Conservation (phyloP, 2,113 vertebrate species). For the Callocephalon fimbriatum region DNA sequence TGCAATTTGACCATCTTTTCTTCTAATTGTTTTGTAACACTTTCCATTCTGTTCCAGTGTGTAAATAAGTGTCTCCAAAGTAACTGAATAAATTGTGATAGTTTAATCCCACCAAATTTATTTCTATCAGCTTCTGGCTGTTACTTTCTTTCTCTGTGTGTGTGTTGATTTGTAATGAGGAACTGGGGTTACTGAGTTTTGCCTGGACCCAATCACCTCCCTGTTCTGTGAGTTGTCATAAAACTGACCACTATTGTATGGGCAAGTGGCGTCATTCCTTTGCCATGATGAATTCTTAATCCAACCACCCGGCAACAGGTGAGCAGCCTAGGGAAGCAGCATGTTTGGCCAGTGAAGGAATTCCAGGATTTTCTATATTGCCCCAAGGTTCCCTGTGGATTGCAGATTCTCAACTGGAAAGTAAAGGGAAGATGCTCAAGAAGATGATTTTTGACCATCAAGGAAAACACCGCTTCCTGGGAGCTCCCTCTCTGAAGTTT, state of each 20-base stretch:
- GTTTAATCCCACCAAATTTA: not conserved
- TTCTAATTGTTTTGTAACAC: not conserved
- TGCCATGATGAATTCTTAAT: not conserved
- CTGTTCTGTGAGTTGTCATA: not conserved
- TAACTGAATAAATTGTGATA: not conserved
- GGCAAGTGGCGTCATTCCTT: accelerated
- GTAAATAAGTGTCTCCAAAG: not conserved
- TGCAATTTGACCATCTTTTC: not conserved
- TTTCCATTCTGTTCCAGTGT: not conserved
- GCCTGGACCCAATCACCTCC: not conserved
- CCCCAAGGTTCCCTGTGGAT: not conserved
- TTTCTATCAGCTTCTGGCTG: not conserved
- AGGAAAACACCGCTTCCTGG: not conserved
- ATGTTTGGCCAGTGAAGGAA: too few species aligned
- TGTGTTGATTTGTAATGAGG: not conserved
- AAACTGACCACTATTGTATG: not conserved
- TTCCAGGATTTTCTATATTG: not conserved
- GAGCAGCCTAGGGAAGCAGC: not conserved
- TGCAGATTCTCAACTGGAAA: not conserved
- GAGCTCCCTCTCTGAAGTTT: not conserved
- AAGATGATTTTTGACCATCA: not conserved
- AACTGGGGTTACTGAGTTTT: not conserved
- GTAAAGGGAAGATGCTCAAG: not conserved
- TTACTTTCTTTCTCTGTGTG: not conserved
- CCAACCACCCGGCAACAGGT: accelerated